Evolutionary conservation across 2,797 vertebrate genomes (phyloP).

Genomic region (Tauraco hartlaubi): DNA sequence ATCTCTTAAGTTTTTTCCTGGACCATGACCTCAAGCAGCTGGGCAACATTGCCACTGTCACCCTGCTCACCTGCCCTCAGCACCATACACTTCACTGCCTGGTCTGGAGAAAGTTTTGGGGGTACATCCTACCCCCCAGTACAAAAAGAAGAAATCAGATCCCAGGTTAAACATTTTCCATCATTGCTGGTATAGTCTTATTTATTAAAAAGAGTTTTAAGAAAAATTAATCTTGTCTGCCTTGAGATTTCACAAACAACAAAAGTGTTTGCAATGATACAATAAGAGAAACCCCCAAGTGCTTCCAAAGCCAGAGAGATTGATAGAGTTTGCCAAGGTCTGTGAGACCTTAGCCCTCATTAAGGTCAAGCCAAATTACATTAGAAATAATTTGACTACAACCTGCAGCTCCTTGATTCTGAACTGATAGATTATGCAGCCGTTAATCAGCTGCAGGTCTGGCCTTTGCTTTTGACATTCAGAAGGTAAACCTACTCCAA

Average conservation of each 20-base stretch:
- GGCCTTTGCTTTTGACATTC: conserved; percentile 49
- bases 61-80: neutral
- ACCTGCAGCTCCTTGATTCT: neutral
- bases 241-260: neutral
- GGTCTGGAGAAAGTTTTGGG: neutral
- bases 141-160: neutral
- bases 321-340: conserved; percentile 24
- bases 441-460: conserved; percentile 50
- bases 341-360: conserved; percentile 14
- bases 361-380: conserved; percentile 61
- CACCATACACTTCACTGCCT: neutral
- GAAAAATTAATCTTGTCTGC: neutral
- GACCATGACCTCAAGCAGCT: neutral
- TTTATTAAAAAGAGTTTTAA: neutral
- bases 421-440: conserved; percentile 42
- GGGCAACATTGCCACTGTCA: too few species aligned
- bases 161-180: neutral
- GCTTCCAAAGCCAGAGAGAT: conserved; percentile 25
- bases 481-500: conserved; percentile 20
- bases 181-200: neutral
- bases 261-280: neutral
- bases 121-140: accelerated
- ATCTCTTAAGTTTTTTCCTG: neutral
- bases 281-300: neutral
- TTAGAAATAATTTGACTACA: conserved; percentile 56